Evolutionary conservation across 1,140 invertebrate species (phyloP).

Genomic region (Tetragnatha versicolor): DNA sequence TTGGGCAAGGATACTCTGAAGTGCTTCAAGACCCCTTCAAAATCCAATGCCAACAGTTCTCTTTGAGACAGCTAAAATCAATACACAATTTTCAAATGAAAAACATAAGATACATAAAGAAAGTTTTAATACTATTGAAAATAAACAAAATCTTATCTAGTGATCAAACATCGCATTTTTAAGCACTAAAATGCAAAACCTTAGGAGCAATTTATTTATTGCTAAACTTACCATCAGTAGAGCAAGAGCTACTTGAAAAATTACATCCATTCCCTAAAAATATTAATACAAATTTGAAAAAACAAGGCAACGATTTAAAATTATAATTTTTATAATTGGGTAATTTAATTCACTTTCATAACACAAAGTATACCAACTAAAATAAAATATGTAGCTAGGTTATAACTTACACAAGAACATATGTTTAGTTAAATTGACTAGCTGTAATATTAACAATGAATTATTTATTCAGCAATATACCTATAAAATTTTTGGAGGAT

Average conservation of each 20-base stretch:
- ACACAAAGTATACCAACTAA: no score
- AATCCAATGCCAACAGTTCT: conserved; percentile 93
- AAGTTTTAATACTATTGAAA: neutral
- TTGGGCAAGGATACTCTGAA: conserved; percentile 95
- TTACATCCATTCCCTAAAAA: conserved; percentile 79
- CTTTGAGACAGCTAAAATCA: conserved; percentile 77
- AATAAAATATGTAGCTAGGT: no score
- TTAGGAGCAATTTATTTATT: neutral
- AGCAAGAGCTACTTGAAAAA: conserved; percentile 95
- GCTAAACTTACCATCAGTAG: conserved; percentile 69
- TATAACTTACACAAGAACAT: no score
- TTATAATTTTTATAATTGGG: no score
- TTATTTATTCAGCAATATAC: no score
- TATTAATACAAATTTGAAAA: neutral
- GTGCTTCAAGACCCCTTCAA: conserved; percentile 92
- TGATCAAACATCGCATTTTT: neutral
- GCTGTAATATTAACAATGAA: no score
- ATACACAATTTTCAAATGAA: neutral
- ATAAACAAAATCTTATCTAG: neutral
- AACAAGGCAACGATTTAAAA: neutral
- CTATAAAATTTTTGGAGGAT: no score
- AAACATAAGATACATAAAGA: neutral
- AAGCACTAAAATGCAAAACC: neutral
- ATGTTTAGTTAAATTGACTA: no score
- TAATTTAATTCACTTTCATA: no score